phyloP scores from a whole-genome alignment of 1,140 invertebrate genomes.

The Trichoplusia ni region DNA sequence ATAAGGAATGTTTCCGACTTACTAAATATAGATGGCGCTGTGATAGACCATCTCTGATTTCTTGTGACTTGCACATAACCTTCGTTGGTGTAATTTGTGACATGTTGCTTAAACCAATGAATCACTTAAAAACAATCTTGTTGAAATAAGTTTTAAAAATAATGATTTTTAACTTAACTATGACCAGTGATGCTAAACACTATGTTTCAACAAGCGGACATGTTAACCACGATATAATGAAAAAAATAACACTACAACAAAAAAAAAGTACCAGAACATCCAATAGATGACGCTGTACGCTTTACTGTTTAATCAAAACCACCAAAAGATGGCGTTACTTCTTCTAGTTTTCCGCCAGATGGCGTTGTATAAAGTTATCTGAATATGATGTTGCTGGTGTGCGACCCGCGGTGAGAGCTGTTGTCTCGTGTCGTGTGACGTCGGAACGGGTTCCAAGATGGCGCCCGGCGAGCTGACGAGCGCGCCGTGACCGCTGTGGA shows the following conservation, averaged over 20 bases:
- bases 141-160: background rate
- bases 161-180: background rate
- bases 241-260: too few relatives aligned
- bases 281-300: background rate
- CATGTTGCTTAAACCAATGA: background rate
- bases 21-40: constrained; percentile 12
- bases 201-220: background rate
- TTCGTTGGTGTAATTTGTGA: background rate
- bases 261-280: background rate
- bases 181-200: background rate
- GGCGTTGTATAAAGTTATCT: constrained; percentile 48
- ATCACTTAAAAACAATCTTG: background rate
- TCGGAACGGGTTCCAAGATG: constrained; percentile 79
- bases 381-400: constrained; percentile 73
- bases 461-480: constrained; percentile 56
- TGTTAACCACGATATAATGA: too few relatives aligned
- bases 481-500: constrained; percentile 60
- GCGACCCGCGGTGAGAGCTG: constrained; percentile 59
- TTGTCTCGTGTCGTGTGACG: constrained; percentile 54
- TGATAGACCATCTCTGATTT: background rate
- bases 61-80: constrained; percentile 12
- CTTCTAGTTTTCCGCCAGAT: constrained; percentile 26
- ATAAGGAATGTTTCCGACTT: background rate
- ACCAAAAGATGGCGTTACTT: constrained; percentile 1
- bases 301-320: background rate